Percentiles rank a stretch among this genome's conserved stretches.
phyloP scores from a whole-genome alignment of 2,888 invertebrate genomes.

The Cyaniris semiargus region DNA sequence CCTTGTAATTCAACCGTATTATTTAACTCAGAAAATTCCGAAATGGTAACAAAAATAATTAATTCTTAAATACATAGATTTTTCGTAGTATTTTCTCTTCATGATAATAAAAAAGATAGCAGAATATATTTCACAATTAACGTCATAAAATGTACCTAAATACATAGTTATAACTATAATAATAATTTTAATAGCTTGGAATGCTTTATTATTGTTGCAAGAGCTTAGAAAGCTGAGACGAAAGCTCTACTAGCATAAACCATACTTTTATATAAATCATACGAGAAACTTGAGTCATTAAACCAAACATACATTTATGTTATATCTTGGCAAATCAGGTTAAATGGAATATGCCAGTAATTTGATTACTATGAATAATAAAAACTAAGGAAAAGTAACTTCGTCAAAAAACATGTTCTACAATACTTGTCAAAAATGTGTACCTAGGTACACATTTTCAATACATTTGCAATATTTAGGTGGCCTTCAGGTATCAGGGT shows the following conservation, averaged over 20 bases:
- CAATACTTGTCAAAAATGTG: too few species aligned
- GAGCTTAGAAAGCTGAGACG: not conserved
- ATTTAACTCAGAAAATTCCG: too few species aligned
- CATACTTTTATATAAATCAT: not conserved
- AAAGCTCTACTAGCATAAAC: not conserved
- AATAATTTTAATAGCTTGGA: not conserved
- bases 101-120: not conserved
- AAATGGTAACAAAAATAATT: not conserved
- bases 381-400: too few species aligned
- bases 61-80: not conserved
- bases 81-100: not conserved
- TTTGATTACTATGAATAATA: too few species aligned
- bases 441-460: too few species aligned
- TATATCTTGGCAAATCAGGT: conserved; percentile 1
- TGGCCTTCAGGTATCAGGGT: too few species aligned
- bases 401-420: too few species aligned
- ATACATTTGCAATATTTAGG: too few species aligned
- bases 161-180: not conserved
- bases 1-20: not conserved
- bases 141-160: not conserved
- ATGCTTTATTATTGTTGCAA: not conserved
- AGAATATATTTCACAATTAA: not conserved
- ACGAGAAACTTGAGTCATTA: conserved; percentile 7
- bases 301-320: not conserved
- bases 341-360: not conserved